Conservation (phyloP, 2,888 invertebrate genomes). For the Choristoneura rosaceana region DNA sequence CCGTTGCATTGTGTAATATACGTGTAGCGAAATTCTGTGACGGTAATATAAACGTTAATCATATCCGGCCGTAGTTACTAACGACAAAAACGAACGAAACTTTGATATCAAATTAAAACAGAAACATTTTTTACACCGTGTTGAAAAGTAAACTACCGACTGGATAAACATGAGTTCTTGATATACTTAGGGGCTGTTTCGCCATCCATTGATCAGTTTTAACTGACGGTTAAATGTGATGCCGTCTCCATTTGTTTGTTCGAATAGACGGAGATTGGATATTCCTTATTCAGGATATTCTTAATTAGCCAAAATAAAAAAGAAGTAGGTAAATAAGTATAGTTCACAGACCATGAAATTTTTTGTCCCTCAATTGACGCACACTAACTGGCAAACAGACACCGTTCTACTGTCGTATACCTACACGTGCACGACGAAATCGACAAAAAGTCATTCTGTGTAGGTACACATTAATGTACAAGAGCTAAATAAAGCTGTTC, state of each 20-base stretch:
- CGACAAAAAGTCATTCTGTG: constrained; percentile 8
- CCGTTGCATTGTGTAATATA: constrained; percentile 52
- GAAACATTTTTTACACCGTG: background rate
- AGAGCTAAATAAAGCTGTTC: constrained; percentile 46
- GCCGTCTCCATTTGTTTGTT: too few relatives aligned
- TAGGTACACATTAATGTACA: constrained; percentile 8
- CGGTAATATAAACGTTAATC: constrained; percentile 34
- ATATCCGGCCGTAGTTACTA: constrained; percentile 17
- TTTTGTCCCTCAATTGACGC: constrained; percentile 24
- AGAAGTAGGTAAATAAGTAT: background rate
- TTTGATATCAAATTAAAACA: background rate
- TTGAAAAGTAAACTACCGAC: too few relatives aligned
- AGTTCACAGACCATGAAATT: background rate
- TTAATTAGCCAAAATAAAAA: constrained; percentile 18
- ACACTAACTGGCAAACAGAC: background rate
- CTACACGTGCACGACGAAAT: background rate
- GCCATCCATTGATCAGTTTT: too few relatives aligned
- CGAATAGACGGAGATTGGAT: too few relatives aligned
- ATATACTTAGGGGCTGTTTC: too few relatives aligned
- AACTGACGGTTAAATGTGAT: too few relatives aligned
- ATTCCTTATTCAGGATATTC: too few relatives aligned
- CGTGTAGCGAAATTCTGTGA: constrained; percentile 29
- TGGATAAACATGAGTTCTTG: too few relatives aligned
- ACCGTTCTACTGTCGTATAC: background rate
- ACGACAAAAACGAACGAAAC: background rate